Evolutionary conservation across 2,113 vertebrate genomes (phyloP).

Genomic region (Pyrgilauda ruficollis): DNA sequence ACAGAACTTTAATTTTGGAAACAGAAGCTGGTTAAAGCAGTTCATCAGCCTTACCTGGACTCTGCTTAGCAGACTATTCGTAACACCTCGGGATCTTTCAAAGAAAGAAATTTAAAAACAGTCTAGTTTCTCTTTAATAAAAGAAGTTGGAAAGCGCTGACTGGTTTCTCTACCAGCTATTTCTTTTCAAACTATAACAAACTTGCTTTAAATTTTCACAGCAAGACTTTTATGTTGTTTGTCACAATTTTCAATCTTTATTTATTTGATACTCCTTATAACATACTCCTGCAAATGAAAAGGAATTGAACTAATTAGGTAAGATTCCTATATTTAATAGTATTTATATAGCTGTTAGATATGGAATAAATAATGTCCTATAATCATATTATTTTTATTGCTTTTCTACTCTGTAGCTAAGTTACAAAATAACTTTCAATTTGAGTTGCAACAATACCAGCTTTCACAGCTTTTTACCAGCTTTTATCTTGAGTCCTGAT

Average conservation of each 20-base stretch:
- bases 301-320: not conserved
- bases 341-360: not conserved
- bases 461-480: not conserved
- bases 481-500: not conserved
- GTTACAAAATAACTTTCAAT: not conserved
- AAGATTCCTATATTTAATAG: not conserved
- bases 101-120: slow-evolving; percentile 60
- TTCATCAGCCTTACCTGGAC: slow-evolving; percentile 68
- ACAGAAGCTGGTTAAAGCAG: slow-evolving; percentile 62
- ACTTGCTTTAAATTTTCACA: not conserved
- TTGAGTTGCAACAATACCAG: not conserved
- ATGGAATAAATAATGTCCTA: not conserved
- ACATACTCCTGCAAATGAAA: not conserved
- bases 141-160: slow-evolving; percentile 20
- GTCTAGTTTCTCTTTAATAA: slow-evolving; percentile 50
- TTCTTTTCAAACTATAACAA: not conserved
- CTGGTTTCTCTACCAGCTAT: slow-evolving; percentile 24
- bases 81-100: slow-evolving; percentile 48
- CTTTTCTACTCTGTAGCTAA: not conserved
- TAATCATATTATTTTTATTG: not conserved
- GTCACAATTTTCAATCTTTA: not conserved
- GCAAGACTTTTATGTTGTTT: not conserved
- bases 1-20: slow-evolving; percentile 71
- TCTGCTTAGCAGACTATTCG: slow-evolving; percentile 47
- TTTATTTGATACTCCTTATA: not conserved